Base-by-base conservation (phyloP, 2,113 vertebrate species). In the Sceloporus undulatus region DNA sequence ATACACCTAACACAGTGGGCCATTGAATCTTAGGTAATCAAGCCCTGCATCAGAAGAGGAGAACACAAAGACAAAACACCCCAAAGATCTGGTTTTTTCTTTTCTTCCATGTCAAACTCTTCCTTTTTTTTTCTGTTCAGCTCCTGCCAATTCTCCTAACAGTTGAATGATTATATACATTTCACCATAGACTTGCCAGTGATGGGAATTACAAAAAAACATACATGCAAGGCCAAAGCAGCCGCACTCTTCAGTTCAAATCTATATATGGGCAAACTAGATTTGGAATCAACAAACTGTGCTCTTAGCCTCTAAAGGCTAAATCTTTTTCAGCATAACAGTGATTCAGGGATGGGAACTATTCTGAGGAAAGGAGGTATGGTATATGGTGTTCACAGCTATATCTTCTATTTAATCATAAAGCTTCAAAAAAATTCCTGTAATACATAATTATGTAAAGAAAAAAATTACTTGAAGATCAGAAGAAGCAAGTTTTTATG, bases 391-490 rank as follows among this genome's bases (percentile, higher is more conserved):
- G 48, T 56, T 65, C 5, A 56, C 62, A 85, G 79, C 74, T 79
- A 74, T 52, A 84, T 21, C 16, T 19, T 79, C 65, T 71, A 73
- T 59, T 82, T 70, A 70, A 52, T 78, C 73, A 78, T 82, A 59
- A 34, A 76, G 76, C 34, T 85, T 68, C 79, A 70, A 42, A 34
- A 25, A 86, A 89, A 79, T 9, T 66, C 52, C 65, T 82, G 85
- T 85, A 91, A 0, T 34, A 77, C 94, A 77, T 14, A 83, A 81
- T 23, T 27, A 7, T 79, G 48, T 23, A 34, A 87, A 76, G 16
- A 73, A 4, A 14, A 62, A 38, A 27, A 66, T 13, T 42, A 48
- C 23, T 48, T 77, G 38, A 38, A 85, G 74, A 48, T 85, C 56
- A 78, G 34, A 76, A 42, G 25, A 34, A 56, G 23, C 42, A 70